These are phyloP conservation scores for Cephus runcator DNA, from an alignment of 2,888 invertebrate genomes.

Conservation along the genomic window DNA sequence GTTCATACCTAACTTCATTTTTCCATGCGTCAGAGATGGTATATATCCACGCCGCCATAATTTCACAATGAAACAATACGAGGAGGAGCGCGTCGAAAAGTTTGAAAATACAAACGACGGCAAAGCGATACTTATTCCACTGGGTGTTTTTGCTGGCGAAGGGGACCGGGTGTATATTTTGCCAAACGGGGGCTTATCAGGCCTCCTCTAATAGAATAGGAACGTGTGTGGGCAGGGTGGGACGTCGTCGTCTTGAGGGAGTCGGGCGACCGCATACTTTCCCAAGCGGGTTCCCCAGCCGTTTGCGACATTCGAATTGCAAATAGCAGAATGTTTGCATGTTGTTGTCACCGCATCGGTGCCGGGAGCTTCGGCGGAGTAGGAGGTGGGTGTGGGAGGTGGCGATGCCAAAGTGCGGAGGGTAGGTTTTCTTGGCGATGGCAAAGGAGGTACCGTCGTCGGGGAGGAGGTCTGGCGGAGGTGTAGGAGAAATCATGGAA, in stretches of 20 bases:
- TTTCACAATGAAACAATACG: neutral
- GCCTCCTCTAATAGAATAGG: constrained; percentile 53
- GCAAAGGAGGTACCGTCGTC: too few species aligned
- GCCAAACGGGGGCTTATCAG: constrained; percentile 58
- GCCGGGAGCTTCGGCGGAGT: constrained; percentile 30
- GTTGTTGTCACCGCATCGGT: constrained; percentile 64
- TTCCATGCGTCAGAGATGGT: neutral
- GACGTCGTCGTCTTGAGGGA: constrained; percentile 13
- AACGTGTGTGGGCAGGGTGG: constrained; percentile 18
- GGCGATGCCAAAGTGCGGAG: neutral
- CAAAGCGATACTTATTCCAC: neutral
- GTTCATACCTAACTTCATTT: neutral
- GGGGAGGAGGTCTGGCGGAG: neutral
- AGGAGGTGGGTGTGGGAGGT: constrained; percentile 21
- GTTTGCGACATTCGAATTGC: constrained; percentile 64
- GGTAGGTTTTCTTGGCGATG: too few species aligned
- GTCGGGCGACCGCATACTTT: constrained; percentile 31
- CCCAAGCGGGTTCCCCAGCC: constrained; percentile 43
- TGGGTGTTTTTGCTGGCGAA: neutral
- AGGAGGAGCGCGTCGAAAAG: neutral
- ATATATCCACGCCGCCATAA: neutral
- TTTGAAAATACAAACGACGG: neutral
- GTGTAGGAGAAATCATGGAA: constrained; percentile 20
- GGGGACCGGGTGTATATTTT: constrained; percentile 20
- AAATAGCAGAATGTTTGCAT: constrained; percentile 66